Conservation (phyloP, 2,113 vertebrate genomes). For the Amazona guildingii region DNA sequence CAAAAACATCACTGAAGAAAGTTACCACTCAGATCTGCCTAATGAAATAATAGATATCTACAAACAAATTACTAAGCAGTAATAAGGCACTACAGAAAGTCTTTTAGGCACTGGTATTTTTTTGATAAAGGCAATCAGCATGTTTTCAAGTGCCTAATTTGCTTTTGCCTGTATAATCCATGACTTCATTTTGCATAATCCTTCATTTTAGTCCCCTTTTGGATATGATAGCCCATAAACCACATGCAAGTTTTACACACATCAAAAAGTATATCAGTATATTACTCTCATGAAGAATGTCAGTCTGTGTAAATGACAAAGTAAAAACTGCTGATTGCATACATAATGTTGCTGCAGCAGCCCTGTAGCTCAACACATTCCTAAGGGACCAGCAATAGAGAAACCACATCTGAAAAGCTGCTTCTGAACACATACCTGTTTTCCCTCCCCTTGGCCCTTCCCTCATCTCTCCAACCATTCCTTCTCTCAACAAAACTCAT, state of each 20-base stretch:
- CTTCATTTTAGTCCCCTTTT: background rate
- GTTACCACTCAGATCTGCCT: background rate
- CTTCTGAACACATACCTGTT: background rate
- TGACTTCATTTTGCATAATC: conserved; percentile 1
- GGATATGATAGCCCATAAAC: background rate
- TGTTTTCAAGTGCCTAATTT: conserved; percentile 6
- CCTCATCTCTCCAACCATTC: background rate
- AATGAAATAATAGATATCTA: background rate
- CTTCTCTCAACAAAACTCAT: background rate
- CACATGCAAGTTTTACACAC: background rate
- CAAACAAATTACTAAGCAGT: background rate
- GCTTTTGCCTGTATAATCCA: background rate
- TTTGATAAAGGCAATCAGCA: conserved; percentile 7
- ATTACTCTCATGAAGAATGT: background rate
- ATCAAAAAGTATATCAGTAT: background rate
- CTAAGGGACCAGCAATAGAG: background rate
- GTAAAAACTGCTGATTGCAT: background rate
- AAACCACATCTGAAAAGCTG: background rate
- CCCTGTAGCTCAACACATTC: background rate
- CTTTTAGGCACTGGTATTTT: background rate
- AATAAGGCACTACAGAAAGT: background rate
- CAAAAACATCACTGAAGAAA: background rate
- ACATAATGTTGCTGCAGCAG: background rate
- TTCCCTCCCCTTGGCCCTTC: background rate
- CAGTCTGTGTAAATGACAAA: background rate